Percentiles rank a stretch among this genome's conserved stretches.
phyloP scores from a whole-genome alignment of 2,888 invertebrate genomes.

The Nomada goodeniana region DNA sequence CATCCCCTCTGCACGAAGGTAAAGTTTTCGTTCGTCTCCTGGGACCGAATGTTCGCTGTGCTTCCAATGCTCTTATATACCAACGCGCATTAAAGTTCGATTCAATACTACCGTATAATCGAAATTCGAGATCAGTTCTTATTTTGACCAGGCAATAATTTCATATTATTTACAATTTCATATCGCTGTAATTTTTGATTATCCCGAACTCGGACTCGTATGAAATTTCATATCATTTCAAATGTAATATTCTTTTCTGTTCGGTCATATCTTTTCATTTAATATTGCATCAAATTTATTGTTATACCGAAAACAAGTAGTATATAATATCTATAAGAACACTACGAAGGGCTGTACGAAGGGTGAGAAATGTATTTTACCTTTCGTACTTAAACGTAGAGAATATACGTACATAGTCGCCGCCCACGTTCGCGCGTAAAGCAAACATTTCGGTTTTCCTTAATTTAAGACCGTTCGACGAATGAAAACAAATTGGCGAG shows the following conservation, averaged over 20 bases:
- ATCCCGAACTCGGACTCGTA: not conserved
- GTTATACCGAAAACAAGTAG: not conserved
- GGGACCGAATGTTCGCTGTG: not conserved
- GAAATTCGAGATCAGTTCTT: no score
- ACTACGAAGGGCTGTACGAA: no score
- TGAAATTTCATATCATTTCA: not conserved
- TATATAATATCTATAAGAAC: not conserved
- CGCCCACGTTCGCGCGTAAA: not conserved
- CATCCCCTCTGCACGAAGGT: slow-evolving; percentile 13
- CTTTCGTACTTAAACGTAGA: no score
- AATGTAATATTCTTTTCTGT: no score
- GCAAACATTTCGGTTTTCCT: slow-evolving; percentile 39
- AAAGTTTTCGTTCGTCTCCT: slow-evolving; percentile 13
- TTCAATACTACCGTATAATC: no score
- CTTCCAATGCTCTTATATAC: no score
- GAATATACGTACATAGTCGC: not conserved
- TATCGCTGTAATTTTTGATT: not conserved
- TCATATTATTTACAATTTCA: not conserved
- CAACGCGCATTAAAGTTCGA: no score
- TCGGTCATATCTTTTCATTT: not conserved
- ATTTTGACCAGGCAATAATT: no score
- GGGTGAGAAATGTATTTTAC: no score
- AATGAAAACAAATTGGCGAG: slow-evolving; percentile 58
- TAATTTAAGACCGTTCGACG: slow-evolving; percentile 48
- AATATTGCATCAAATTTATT: not conserved